Evolutionary conservation across 2,113 vertebrate species (phyloP), one percentile per base, ranked within the genome.

Genomic region (Prunella himalayana): DNA sequence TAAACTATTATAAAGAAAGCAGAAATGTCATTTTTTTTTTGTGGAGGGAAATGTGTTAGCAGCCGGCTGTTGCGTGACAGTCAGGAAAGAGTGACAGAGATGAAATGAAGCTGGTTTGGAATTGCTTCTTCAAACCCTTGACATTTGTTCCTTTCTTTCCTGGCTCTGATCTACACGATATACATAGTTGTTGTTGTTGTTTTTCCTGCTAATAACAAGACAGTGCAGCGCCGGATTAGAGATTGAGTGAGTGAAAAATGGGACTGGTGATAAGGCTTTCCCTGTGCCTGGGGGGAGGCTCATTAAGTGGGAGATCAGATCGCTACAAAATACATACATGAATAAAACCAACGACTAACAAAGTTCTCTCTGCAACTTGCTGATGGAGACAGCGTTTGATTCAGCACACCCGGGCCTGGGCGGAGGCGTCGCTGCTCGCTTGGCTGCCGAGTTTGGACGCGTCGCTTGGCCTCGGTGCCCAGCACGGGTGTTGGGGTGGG

Each of bases 301-400:
- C 60, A 85, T 95, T 90, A 97, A 96, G 95, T 75, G 76, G 88
- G 86, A 94, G 84, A 95, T 92, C 94, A 90, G 93, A 97, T 97
- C 87, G 0, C 70, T 84, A 63, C 73, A 59, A 92, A 92, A 75
- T 59, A 70, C 88, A n/a, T 56, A 75, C 64, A 57, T 86, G 83
- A 65, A 84, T 86, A 94, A 96, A 95, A 64, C 37, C 71, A 69
- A 96, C 98, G 97, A 84, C 97, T 98, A 97, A 90, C 96, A 86
- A 98, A 98, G 96, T 96, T 82, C 88, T 41, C 94, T 98, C 98
- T 96, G 97, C 98, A 95, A 90, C 96, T 97, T 85, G 95, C 97
- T 93, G 86, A 96, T 95, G 97, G 97, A 97, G 97, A 90, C 87
- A 92, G 97, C 4, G 3, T 77, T 96, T 94, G 97, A 95, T 94